Evolutionary conservation across 2,888 invertebrate genomes (phyloP).

Genomic region (Diloba caeruleocephala): DNA sequence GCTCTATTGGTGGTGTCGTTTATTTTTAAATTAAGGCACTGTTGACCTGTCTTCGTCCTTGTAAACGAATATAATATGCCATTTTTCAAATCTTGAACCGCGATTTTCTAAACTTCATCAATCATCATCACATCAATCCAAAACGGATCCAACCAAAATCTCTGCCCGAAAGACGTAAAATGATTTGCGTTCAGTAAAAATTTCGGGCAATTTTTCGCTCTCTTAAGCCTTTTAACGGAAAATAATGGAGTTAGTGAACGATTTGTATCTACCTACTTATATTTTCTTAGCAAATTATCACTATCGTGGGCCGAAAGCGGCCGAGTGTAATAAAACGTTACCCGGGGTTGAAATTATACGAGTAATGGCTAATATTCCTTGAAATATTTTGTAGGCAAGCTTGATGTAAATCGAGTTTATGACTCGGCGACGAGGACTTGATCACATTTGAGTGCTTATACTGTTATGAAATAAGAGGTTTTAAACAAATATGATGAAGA

Average conservation of each 20-base stretch:
- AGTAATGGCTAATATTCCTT: constrained; percentile 59
- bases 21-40: too few relatives aligned
- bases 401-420: constrained; percentile 63
- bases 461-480: constrained; percentile 12
- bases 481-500: constrained; percentile 8
- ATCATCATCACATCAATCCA: too few relatives aligned
- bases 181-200: not conserved
- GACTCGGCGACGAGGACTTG: constrained; percentile 36
- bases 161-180: not conserved
- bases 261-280: constrained; percentile 13
- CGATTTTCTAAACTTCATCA: too few relatives aligned
- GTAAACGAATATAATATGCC: too few relatives aligned
- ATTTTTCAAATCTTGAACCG: too few relatives aligned
- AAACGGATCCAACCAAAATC: not conserved
- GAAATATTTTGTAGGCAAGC: constrained; percentile 59
- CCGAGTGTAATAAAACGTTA: constrained; percentile 52
- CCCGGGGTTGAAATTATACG: constrained; percentile 54
- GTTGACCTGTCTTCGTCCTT: too few relatives aligned
- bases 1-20: too few relatives aligned
- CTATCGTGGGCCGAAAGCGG: constrained; percentile 23
- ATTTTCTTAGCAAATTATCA: constrained; percentile 35
- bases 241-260: constrained; percentile 10
- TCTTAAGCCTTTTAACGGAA: constrained; percentile 13
- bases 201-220: constrained; percentile 1
- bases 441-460: constrained; percentile 40